Evolutionary conservation across 2,797 vertebrate species (phyloP).

Genomic region (Enteromius afrohamiltoni): DNA sequence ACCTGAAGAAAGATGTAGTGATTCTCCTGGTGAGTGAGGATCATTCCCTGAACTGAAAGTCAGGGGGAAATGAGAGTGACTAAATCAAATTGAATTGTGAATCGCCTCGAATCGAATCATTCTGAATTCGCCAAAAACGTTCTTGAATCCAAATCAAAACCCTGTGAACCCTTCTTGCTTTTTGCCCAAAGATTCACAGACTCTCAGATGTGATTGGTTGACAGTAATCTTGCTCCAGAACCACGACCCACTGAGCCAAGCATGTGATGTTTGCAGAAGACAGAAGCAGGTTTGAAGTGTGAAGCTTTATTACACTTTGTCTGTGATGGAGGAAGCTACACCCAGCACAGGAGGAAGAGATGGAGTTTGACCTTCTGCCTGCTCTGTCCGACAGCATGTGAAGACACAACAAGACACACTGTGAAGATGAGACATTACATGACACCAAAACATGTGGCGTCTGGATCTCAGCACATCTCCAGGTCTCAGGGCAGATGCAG

Average conservation of each 20-base stretch:
- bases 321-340: constrained; percentile 40
- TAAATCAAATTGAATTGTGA: too few species aligned
- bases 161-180: background rate
- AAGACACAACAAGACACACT: background rate
- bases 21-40: background rate
- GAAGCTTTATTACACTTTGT: background rate
- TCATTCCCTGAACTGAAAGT: background rate
- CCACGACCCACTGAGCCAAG: background rate
- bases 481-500: background rate
- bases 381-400: background rate
- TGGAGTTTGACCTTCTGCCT: constrained; percentile 18
- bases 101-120: too few species aligned
- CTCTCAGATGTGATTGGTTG: background rate
- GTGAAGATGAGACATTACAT: background rate
- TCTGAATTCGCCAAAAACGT: too few species aligned
- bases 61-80: background rate
- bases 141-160: background rate
- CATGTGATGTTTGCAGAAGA: background rate
- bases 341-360: constrained; percentile 53
- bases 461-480: background rate
- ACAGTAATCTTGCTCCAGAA: background rate
- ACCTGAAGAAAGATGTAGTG: background rate
- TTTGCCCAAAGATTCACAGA: too few species aligned
- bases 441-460: too few species aligned
- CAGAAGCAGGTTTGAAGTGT: too few species aligned